phyloP scores from a whole-genome alignment of 2,888 invertebrate genomes.

The Synanthedon myopaeformis region DNA sequence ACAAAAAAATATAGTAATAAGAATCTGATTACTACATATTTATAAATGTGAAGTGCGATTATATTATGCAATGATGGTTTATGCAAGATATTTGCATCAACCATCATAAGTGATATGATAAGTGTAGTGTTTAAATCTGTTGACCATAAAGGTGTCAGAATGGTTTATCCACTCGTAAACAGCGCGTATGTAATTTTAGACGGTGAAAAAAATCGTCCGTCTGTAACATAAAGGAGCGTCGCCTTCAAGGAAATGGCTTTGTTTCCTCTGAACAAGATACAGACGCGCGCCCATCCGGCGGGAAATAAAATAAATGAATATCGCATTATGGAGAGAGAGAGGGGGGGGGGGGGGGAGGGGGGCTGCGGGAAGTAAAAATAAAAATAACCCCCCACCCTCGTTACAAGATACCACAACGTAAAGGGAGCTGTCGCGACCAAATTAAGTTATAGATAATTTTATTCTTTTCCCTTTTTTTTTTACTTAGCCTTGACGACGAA shows the following conservation, averaged over 20 bases:
- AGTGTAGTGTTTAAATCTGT: too few species aligned
- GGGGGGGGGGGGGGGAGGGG: background rate
- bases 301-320: conserved; percentile 60
- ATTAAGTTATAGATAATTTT: conserved; percentile 28
- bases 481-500: too few species aligned
- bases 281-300: conserved; percentile 38
- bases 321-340: conserved; percentile 31
- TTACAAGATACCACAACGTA: conserved; percentile 22
- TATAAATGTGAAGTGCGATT: too few species aligned
- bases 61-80: too few species aligned
- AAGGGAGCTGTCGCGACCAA: conserved; percentile 23
- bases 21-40: too few species aligned
- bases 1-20: too few species aligned
- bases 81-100: too few species aligned
- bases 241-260: conserved; percentile 55
- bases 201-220: conserved; percentile 1
- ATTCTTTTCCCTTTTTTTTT: conserved; percentile 11
- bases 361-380: conserved; percentile 20
- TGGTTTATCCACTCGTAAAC: background rate
- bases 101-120: too few species aligned
- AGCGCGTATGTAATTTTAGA: background rate
- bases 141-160: background rate
- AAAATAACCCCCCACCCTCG: conserved; percentile 32
- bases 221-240: conserved; percentile 6
- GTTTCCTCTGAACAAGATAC: conserved; percentile 44